These are phyloP conservation scores for Entomyzon cyanotis DNA, from an alignment of 2,113 vertebrate genomes.

Conservation along the genomic window DNA sequence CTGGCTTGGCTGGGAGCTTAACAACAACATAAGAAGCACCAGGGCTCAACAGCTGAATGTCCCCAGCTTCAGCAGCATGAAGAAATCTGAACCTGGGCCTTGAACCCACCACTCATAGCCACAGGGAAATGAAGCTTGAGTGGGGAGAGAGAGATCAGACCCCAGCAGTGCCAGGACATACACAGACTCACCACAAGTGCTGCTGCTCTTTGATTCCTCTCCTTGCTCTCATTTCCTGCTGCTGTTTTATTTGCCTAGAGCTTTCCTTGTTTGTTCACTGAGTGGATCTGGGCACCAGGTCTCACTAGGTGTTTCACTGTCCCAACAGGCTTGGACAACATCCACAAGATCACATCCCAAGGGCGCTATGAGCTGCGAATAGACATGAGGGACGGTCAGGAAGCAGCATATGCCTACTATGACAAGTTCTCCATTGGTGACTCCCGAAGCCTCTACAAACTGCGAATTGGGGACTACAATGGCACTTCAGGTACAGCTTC, in stretches of 20 bases:
- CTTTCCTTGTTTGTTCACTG: neutral
- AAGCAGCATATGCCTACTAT: constrained; percentile 87
- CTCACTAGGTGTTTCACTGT: neutral
- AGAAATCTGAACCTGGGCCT: neutral
- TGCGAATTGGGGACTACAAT: constrained; percentile 90
- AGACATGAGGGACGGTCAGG: constrained; percentile 92
- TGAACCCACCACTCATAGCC: neutral
- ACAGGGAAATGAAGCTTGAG: rapidly evolving
- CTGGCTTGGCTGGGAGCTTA: neutral
- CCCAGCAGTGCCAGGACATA: neutral
- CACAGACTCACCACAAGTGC: neutral
- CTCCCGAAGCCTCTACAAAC: constrained; percentile 89
- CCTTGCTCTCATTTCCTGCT: neutral
- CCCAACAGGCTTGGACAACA: constrained; percentile 89
- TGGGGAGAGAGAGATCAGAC: neutral
- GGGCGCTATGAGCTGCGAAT: constrained; percentile 93
- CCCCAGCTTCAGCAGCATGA: neutral
- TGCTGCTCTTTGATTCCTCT: neutral
- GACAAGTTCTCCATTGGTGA: constrained; percentile 92
- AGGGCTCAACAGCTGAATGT: neutral
- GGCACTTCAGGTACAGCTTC: constrained; percentile 88
- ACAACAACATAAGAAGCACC: neutral
- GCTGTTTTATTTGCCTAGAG: neutral
- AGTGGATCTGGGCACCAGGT: rapidly evolving
- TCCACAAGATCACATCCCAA: constrained; percentile 90